Evolutionary conservation across 2,113 vertebrate genomes (phyloP).

Genomic region (Notothenia coriiceps): DNA sequence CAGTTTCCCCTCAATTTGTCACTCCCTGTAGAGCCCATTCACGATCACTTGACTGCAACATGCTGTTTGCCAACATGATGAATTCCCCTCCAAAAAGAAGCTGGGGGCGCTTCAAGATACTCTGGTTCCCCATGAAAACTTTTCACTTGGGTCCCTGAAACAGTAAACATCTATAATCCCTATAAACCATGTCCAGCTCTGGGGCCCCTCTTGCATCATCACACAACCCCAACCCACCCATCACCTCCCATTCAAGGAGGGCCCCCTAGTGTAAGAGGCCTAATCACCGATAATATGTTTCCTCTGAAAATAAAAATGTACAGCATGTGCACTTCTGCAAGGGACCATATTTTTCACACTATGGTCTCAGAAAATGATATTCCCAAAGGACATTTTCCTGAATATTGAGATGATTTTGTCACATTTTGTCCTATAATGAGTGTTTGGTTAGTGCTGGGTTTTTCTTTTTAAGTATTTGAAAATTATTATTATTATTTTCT

Average conservation of each 20-base stretch:
- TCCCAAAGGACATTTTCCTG: neutral
- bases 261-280: neutral
- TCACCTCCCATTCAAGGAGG: neutral
- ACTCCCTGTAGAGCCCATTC: neutral
- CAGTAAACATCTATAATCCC: conserved; percentile 66
- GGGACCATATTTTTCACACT: neutral
- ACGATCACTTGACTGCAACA: conserved; percentile 7
- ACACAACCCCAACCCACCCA: conserved; percentile 2
- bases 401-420: neutral
- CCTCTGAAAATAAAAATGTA: conserved; percentile 7
- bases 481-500: no score
- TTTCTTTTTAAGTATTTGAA: neutral
- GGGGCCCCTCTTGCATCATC: conserved; percentile 44
- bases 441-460: neutral
- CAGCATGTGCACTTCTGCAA: neutral
- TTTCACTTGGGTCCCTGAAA: conserved; percentile 45
- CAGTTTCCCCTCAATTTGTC: neutral
- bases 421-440: neutral
- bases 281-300: conserved; percentile 28
- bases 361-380: neutral
- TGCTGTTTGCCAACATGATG: conserved; percentile 9
- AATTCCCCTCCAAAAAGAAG: conserved; percentile 12
- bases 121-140: conserved; percentile 21
- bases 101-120: neutral
- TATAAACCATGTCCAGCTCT: conserved; percentile 37